These are phyloP conservation scores for Sakesphorus luctuosus DNA, from an alignment of 2,113 vertebrate genomes.

Conservation along the genomic window DNA sequence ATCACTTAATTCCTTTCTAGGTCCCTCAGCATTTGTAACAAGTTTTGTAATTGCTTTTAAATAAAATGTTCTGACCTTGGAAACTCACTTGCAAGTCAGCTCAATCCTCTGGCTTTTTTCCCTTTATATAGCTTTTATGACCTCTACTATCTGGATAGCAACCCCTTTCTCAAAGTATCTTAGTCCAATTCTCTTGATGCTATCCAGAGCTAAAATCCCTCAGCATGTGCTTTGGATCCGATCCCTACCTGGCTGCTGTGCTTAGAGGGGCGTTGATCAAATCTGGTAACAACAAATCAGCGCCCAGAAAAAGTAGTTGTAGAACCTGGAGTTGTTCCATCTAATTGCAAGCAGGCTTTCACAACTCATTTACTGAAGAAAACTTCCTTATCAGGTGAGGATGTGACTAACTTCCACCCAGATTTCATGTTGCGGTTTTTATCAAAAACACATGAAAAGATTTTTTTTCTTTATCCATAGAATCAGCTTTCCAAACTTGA, in stretches of 20 bases:
- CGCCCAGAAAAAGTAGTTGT: slow-evolving; percentile 16
- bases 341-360: slow-evolving; percentile 62
- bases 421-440: slow-evolving; percentile 28
- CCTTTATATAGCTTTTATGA: slow-evolving; percentile 58
- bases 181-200: slow-evolving; percentile 45
- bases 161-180: slow-evolving; percentile 45
- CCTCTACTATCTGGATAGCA: slow-evolving; percentile 57
- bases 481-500: not conserved
- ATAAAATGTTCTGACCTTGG: slow-evolving; percentile 57
- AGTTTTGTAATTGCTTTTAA: slow-evolving; percentile 52
- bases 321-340: slow-evolving; percentile 51
- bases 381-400: slow-evolving; percentile 66
- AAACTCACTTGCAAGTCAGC: slow-evolving; percentile 45
- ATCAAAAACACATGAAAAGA: slow-evolving; percentile 21
- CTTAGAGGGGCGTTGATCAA: slow-evolving; percentile 44
- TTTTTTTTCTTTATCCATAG: not conserved
- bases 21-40: slow-evolving; percentile 38
- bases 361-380: slow-evolving; percentile 54
- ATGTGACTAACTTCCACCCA: slow-evolving; percentile 58
- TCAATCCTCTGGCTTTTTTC: slow-evolving; percentile 53
- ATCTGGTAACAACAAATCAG: slow-evolving; percentile 54
- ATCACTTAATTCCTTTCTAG: slow-evolving; percentile 53
- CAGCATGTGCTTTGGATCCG: slow-evolving; percentile 32
- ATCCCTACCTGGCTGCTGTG: slow-evolving; percentile 59
- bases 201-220: slow-evolving; percentile 59